Evolutionary conservation across 2,888 invertebrate genomes (phyloP).

Genomic region (Volucella inflata): DNA sequence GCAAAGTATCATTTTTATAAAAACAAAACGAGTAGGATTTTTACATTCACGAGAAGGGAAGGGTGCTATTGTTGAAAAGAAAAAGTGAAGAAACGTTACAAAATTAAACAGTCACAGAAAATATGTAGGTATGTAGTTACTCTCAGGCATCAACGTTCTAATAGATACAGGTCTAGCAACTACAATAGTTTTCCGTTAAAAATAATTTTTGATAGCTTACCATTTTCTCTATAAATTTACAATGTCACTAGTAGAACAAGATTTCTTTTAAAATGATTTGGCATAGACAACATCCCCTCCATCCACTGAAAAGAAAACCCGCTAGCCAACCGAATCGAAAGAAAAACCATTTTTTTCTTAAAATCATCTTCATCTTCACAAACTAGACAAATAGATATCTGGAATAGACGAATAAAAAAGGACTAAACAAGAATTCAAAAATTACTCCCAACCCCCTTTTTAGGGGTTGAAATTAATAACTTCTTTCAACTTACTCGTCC

Average conservation of each 20-base stretch:
- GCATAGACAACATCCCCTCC: slow-evolving; percentile 28
- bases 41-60: neutral
- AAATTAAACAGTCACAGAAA: too few species aligned
- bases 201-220: too few species aligned
- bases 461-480: slow-evolving; percentile 51
- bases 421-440: slow-evolving; percentile 56
- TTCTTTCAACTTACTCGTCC: slow-evolving; percentile 18
- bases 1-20: too few species aligned
- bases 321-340: slow-evolving; percentile 58
- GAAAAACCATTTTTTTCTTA: slow-evolving; percentile 4
- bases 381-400: slow-evolving; percentile 52
- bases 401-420: slow-evolving; percentile 54
- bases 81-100: too few species aligned
- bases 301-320: slow-evolving; percentile 12
- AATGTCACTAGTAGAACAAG: too few species aligned
- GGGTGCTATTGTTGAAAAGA: neutral
- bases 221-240: too few species aligned
- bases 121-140: too few species aligned
- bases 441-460: slow-evolving; percentile 53
- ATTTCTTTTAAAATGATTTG: neutral
- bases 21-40: neutral
- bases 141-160: too few species aligned
- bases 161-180: too few species aligned
- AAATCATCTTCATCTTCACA: slow-evolving; percentile 29
- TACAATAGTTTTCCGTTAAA: too few species aligned